These are phyloP conservation scores for Onychomys leucogaster DNA, from an alignment of 2,797 vertebrate genomes.

Conservation along the genomic window DNA sequence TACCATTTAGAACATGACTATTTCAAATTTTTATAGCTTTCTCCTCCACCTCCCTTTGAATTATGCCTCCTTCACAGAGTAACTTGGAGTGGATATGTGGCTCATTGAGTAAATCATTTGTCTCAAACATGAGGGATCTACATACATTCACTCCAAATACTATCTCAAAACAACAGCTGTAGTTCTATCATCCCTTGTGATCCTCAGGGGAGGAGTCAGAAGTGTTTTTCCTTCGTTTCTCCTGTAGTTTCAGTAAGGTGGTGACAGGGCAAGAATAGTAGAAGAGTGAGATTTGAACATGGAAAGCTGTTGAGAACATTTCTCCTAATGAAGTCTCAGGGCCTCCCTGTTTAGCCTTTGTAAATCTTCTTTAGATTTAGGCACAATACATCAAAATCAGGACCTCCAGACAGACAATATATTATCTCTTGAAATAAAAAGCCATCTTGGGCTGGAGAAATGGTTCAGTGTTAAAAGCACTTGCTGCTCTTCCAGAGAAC, in stretches of 20 bases:
- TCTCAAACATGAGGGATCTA: background rate
- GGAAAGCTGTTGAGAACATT: background rate
- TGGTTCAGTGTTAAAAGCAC: background rate
- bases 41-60: background rate
- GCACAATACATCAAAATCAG: background rate
- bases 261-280: background rate
- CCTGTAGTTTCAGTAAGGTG: background rate
- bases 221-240: background rate
- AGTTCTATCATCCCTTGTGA: background rate
- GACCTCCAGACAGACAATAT: background rate
- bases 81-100: background rate
- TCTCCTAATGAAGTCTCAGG: background rate
- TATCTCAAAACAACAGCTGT: background rate
- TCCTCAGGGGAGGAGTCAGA: background rate
- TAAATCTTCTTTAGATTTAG: background rate
- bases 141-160: background rate
- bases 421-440: background rate
- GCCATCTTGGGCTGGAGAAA: background rate
- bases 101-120: background rate
- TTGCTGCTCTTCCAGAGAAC: background rate
- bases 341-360: background rate
- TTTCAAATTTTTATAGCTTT: background rate
- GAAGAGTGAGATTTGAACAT: background rate
- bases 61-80: background rate
- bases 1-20: background rate